A percentile compares a stretch with the other conserved stretches of the same genome.
Conservation (phyloP, 2,888 invertebrate species). For the Dioctria rufipes region DNA sequence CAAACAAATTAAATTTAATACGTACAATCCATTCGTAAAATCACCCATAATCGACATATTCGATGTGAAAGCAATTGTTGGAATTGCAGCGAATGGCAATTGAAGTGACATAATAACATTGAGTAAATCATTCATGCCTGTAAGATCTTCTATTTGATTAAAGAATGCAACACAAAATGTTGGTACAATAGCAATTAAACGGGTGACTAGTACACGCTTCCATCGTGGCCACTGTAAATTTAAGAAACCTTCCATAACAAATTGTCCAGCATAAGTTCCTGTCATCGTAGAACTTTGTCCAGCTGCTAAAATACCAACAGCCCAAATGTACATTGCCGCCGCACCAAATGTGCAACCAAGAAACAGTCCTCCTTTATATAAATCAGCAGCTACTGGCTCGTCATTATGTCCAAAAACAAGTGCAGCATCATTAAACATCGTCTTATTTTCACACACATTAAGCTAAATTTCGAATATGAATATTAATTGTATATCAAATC, state of each 20-base stretch:
- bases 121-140: slow-evolving; percentile 86
- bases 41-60: slow-evolving; percentile 86
- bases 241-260: slow-evolving; percentile 91
- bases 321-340: slow-evolving; percentile 88
- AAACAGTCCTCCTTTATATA: slow-evolving; percentile 83
- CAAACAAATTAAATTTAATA: slow-evolving; percentile 59
- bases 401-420: slow-evolving; percentile 71
- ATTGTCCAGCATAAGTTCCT: slow-evolving; percentile 90
- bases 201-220: slow-evolving; percentile 88
- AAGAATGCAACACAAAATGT: slow-evolving; percentile 82
- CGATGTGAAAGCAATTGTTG: slow-evolving; percentile 89
- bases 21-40: slow-evolving; percentile 85
- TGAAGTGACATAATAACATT: slow-evolving; percentile 91
- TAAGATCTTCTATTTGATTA: slow-evolving; percentile 79
- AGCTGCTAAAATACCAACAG: slow-evolving; percentile 84
- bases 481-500: slow-evolving; percentile 26
- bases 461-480: slow-evolving; percentile 65
- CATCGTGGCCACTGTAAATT: slow-evolving; percentile 89
- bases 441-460: slow-evolving; percentile 65
- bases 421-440: slow-evolving; percentile 68
- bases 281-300: slow-evolving; percentile 91
- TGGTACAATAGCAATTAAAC: slow-evolving; percentile 83
- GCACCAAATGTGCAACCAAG: slow-evolving; percentile 84
- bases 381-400: slow-evolving; percentile 76
- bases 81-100: slow-evolving; percentile 89